Percentiles rank a stretch among this genome's conserved stretches.
Conservation (phyloP, 2,113 vertebrate species). For the Excalfactoria chinensis region DNA sequence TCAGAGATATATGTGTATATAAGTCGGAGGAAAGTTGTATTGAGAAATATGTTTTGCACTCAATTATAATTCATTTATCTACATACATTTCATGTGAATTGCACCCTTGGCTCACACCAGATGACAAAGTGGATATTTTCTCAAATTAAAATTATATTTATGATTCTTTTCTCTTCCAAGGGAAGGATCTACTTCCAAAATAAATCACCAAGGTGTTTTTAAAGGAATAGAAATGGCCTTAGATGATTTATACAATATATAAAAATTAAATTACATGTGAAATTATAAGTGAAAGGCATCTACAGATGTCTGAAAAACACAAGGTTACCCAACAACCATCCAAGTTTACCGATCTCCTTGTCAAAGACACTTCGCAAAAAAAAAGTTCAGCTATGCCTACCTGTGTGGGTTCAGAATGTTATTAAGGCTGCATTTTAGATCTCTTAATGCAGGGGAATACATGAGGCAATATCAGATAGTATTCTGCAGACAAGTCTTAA, state of each 20-base stretch:
- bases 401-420: not conserved
- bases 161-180: not conserved
- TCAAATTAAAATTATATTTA: conserved; percentile 34
- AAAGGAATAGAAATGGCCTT: not conserved
- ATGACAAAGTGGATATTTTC: conserved; percentile 13
- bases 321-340: not conserved
- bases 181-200: not conserved
- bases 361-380: not conserved
- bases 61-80: not conserved
- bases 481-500: not conserved
- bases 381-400: not conserved
- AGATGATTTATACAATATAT: not conserved
- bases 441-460: not conserved
- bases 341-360: not conserved
- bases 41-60: not conserved
- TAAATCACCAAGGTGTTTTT: not conserved
- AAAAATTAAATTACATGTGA: conserved; percentile 18
- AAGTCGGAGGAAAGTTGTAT: not conserved
- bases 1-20: not conserved
- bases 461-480: not conserved
- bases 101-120: not conserved
- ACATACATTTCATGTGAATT: not conserved
- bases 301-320: not conserved
- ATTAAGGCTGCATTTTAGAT: not conserved
- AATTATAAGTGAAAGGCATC: not conserved